Evolutionary conservation across 2,113 vertebrate species (phyloP).

Genomic region (Salminus brasiliensis): DNA sequence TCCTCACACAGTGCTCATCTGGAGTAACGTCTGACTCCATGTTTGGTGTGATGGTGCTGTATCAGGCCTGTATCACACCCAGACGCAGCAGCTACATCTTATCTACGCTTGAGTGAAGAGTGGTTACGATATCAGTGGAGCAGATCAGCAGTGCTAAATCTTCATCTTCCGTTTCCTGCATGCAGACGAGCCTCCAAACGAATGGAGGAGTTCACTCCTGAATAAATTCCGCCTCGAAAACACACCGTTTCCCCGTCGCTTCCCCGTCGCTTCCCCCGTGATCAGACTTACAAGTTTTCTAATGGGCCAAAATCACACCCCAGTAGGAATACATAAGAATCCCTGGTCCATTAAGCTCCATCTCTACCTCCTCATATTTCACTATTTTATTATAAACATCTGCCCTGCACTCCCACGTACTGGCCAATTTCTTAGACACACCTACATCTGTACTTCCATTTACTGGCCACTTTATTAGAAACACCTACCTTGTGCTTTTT

Average conservation of each 20-base stretch:
- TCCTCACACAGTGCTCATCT: too few species aligned
- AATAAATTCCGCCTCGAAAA: slow-evolving; percentile 48
- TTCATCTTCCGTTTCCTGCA: not conserved
- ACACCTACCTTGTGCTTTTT: too few species aligned
- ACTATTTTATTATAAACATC: too few species aligned
- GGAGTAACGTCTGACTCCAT: too few species aligned
- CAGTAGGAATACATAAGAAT: not conserved
- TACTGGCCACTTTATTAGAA: too few species aligned
- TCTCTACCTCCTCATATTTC: too few species aligned
- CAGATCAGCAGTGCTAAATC: slow-evolving; percentile 47
- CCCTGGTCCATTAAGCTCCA: not conserved
- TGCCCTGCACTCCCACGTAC: too few species aligned
- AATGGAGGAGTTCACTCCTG: slow-evolving; percentile 40
- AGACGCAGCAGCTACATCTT: not conserved
- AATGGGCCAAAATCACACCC: not conserved
- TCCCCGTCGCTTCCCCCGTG: too few species aligned
- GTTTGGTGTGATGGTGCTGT: too few species aligned
- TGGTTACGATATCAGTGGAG: slow-evolving; percentile 47
- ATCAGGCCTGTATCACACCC: too few species aligned
- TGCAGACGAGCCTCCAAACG: slow-evolving; percentile 48
- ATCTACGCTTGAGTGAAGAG: not conserved
- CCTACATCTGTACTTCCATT: too few species aligned
- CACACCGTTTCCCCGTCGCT: not conserved
- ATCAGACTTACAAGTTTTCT: not conserved
- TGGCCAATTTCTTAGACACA: too few species aligned